Percentiles rank a stretch among this genome's conserved stretches.
Evolutionary conservation across 2,797 vertebrate genomes (phyloP).

Genomic region (Ceyx erithaca): DNA sequence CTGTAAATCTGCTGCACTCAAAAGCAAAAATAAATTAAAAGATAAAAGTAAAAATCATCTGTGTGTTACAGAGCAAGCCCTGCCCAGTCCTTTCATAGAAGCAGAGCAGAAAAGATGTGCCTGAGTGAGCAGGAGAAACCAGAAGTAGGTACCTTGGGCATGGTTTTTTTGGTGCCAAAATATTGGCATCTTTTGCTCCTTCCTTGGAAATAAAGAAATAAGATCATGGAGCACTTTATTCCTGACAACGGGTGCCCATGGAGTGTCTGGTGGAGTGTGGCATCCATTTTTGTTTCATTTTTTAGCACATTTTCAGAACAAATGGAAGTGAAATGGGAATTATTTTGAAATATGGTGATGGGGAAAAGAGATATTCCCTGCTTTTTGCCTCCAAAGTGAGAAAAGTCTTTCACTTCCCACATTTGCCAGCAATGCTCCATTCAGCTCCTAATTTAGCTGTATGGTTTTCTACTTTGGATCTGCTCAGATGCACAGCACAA

Average conservation of each 20-base stretch:
- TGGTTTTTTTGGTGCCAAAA: neutral
- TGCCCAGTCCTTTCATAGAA: accelerated
- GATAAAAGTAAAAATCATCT: neutral
- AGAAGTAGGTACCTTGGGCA: neutral
- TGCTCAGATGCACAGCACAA: constrained; percentile 52
- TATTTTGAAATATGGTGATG: neutral
- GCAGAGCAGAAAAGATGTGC: neutral
- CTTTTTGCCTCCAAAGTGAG: constrained; percentile 1
- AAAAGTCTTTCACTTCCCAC: constrained; percentile 9
- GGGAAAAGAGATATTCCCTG: neutral
- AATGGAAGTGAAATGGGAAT: neutral
- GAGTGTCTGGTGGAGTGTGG: neutral
- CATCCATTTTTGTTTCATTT: neutral
- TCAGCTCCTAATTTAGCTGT: constrained; percentile 59
- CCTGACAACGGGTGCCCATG: neutral
- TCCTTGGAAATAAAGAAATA: neutral
- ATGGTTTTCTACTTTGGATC: constrained; percentile 34
- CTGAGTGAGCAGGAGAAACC: neutral
- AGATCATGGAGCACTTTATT: neutral
- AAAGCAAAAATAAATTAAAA: neutral
- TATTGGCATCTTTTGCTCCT: neutral
- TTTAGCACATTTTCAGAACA: neutral
- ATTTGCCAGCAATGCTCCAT: constrained; percentile 39
- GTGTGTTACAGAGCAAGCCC: neutral
- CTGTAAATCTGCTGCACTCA: neutral